A percentile compares a stretch with the other conserved stretches of the same genome.
These are phyloP conservation scores for Leptobrachium leishanense DNA, from an alignment of 2,113 vertebrate genomes.

Conservation along the genomic window DNA sequence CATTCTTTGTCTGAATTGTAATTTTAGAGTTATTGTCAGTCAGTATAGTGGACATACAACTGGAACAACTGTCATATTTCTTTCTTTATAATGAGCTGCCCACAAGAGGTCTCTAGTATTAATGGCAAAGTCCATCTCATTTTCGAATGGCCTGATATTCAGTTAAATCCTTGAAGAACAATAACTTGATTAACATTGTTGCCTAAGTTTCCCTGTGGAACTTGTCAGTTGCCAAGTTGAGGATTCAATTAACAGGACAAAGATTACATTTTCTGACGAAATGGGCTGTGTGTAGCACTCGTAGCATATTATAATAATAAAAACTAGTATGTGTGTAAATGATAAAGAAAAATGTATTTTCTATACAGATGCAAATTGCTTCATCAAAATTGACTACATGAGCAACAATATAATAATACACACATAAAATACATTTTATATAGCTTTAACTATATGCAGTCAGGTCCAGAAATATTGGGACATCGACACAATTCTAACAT, in stretches of 20 bases:
- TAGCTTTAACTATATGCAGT: too few relatives aligned
- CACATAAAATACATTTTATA: too few relatives aligned
- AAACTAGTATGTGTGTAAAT: too few relatives aligned
- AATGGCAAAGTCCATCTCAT: conserved; percentile 75
- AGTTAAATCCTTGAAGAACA: conserved; percentile 68
- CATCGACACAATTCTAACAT: too few relatives aligned
- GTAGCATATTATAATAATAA: neutral
- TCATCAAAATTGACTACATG: too few relatives aligned
- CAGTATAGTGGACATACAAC: conserved; percentile 62
- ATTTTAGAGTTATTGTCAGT: conserved; percentile 82
- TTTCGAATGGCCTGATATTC: conserved; percentile 76
- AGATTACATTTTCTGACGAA: conserved; percentile 69
- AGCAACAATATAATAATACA: too few relatives aligned
- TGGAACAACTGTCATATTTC: conserved; percentile 77
- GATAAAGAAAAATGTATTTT: too few relatives aligned
- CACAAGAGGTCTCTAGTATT: conserved; percentile 71
- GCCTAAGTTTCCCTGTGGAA: conserved; percentile 76
- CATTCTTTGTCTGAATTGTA: conserved; percentile 80
- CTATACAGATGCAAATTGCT: too few relatives aligned
- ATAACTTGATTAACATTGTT: conserved; percentile 77
- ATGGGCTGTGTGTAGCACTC: neutral
- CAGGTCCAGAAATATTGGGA: too few relatives aligned
- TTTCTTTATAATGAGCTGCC: conserved; percentile 80
- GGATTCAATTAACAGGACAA: conserved; percentile 82
- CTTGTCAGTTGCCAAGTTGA: conserved; percentile 77